Base-by-base conservation (phyloP, 2,888 invertebrate genomes). In the Acheta domesticus region DNA sequence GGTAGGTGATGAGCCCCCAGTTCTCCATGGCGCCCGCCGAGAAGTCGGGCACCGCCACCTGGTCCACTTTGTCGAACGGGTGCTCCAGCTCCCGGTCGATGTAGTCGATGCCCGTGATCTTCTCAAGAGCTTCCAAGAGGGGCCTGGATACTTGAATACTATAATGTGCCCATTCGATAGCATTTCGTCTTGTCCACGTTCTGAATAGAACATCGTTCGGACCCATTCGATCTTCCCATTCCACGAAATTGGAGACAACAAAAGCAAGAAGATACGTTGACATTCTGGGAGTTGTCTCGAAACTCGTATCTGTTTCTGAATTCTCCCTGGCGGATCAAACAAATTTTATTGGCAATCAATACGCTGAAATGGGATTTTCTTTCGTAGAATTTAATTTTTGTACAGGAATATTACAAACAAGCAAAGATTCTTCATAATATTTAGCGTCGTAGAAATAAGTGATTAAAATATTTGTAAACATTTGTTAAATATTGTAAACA, bases 21-120 rank as follows among this genome's bases (percentile, higher is more conserved):
- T 93, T 93, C 85, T 93, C 93, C 91, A 94, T 94, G 80, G 95
- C 93, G 23, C 91, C 92, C 79, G 92, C 92, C 0, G 91, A 89
- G 86, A 95, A 96, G 83, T 94, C 92, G 0, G 95, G 95, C 78
- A 95, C 89, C 0, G 93, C 93, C 80, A 91, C 91, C 85, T 94
- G 88, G 87, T 95, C 95, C 85, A 91, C 84, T 84, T 93, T 93
- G 75, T 86, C 84, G 49, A 87, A 83, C 12, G 87, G 87, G n/a
- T 19, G n/a, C 14, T 62, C 62, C 16, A 12, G 62, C 14, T 0
- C 8, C 5, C 89, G 88, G 81, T 93, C 85, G 0, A 88, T 89
- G 82, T 91, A 92, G 0, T 88, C 86, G 12, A 91, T 86, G 8
- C 89, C 89, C 81, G 91, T 92, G 82, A 90, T 91, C 0, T 90